phyloP scores from a whole-genome alignment of 2,797 vertebrate genomes.

The Mormyrops boulengeri region DNA sequence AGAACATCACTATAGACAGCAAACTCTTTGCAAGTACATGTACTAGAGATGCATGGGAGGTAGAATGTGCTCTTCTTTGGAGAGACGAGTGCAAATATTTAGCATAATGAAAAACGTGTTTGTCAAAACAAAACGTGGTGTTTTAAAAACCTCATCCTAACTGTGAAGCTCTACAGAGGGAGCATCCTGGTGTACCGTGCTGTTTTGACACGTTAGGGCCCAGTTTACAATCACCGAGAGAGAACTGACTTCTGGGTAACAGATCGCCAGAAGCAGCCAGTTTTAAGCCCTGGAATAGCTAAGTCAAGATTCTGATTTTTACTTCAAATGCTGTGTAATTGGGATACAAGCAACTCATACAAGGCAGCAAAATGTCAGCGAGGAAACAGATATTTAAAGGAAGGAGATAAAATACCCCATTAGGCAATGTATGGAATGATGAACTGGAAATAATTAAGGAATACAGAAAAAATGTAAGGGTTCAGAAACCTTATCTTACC shows the following conservation, averaged over 20 bases:
- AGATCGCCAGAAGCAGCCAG: background rate
- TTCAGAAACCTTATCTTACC: background rate
- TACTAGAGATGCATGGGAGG: background rate
- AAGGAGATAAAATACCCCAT: background rate
- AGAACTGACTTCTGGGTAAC: background rate
- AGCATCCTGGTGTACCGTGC: background rate
- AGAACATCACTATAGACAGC: background rate
- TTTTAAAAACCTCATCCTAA: background rate
- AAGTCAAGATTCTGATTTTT: background rate
- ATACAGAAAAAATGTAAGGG: background rate
- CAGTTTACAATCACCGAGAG: background rate
- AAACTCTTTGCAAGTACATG: background rate
- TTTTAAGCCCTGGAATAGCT: background rate
- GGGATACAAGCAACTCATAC: background rate
- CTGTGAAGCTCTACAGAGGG: background rate
- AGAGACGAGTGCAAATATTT: background rate
- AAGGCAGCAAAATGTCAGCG: background rate
- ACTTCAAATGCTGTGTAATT: background rate
- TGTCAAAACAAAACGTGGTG: background rate
- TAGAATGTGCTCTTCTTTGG: background rate
- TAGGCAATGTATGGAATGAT: background rate
- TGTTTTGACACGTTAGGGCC: background rate
- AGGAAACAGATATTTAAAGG: background rate
- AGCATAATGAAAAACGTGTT: background rate
- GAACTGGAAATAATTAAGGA: background rate